Percentiles rank a stretch among this genome's conserved stretches.
Conservation (phyloP, 1,140 invertebrate genomes). For the Hylaeus volcanicus region DNA sequence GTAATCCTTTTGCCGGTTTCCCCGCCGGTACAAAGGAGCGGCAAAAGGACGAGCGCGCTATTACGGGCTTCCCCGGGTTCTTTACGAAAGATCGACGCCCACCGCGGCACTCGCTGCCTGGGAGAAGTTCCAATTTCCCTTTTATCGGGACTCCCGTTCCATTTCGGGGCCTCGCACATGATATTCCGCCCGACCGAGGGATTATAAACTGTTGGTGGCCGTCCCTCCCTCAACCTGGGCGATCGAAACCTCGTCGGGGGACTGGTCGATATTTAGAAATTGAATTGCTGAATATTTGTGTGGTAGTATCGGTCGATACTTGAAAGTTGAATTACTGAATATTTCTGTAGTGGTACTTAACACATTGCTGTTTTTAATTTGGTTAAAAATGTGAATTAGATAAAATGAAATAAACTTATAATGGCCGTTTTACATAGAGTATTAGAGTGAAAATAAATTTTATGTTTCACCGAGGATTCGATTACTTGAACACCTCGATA, state of each 20-base stretch:
- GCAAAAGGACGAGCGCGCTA: background rate
- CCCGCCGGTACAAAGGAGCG: background rate
- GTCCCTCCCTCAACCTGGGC: background rate
- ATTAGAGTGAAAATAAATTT: too few species aligned
- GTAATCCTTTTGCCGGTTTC: conserved; percentile 12
- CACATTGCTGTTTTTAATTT: too few species aligned
- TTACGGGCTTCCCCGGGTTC: conserved; percentile 12
- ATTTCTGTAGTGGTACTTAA: too few species aligned
- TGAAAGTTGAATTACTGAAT: too few species aligned
- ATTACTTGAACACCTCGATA: too few species aligned
- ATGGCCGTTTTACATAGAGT: too few species aligned
- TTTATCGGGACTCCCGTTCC: conserved; percentile 45
- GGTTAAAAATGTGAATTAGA: too few species aligned
- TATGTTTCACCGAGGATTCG: too few species aligned
- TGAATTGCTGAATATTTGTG: too few species aligned
- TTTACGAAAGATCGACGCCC: conserved; percentile 43
- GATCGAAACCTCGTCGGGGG: conserved; percentile 13
- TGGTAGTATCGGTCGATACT: too few species aligned
- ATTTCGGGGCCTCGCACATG: conserved; percentile 25
- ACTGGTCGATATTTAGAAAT: too few species aligned
- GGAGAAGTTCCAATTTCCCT: conserved; percentile 48
- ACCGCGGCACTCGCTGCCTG: background rate
- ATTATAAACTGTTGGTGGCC: conserved; percentile 34
- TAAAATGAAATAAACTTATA: too few species aligned
- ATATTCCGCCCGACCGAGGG: conserved; percentile 25